These are phyloP conservation scores for Eueremaeus valkanovi DNA, from an alignment of 2,888 invertebrate genomes.

Conservation along the genomic window DNA sequence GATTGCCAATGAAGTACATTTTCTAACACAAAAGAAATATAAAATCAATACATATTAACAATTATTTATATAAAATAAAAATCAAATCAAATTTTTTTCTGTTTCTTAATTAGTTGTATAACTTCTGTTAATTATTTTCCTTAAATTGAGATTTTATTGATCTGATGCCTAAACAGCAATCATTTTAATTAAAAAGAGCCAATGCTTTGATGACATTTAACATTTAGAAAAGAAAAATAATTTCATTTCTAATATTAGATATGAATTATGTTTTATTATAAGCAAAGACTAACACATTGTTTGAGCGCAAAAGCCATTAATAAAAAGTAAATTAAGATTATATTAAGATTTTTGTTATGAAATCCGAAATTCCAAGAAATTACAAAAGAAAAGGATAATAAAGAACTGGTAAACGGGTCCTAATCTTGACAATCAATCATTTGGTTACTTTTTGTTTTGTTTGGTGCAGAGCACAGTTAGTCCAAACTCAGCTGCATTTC, in stretches of 20 bases:
- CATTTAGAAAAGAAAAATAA: background rate
- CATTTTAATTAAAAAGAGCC: too few species aligned
- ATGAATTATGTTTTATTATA: too few species aligned
- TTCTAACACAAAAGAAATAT: too few species aligned
- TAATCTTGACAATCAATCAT: conserved; percentile 35
- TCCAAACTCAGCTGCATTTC: background rate
- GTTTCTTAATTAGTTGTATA: too few species aligned
- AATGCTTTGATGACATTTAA: background rate
- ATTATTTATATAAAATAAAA: background rate
- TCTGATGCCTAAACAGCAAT: too few species aligned
- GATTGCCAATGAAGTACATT: background rate
- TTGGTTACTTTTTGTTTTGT: conserved; percentile 28
- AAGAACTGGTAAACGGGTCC: conserved; percentile 23
- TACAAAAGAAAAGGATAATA: conserved; percentile 30
- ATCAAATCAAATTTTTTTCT: too few species aligned
- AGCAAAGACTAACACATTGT: background rate
- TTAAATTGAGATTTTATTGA: too few species aligned
- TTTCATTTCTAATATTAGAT: conserved; percentile 17
- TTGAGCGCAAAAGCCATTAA: conserved; percentile 22
- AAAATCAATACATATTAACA: background rate
- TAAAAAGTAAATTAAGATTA: conserved; percentile 33
- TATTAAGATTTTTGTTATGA: conserved; percentile 35
- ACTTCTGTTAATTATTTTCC: too few species aligned
- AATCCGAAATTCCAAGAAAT: conserved; percentile 20
- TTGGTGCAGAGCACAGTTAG: too few species aligned